Percentiles rank a stretch among this genome's conserved stretches.
Conservation (phyloP, 2,797 vertebrate species). For the Cyprinodon diabolis region DNA sequence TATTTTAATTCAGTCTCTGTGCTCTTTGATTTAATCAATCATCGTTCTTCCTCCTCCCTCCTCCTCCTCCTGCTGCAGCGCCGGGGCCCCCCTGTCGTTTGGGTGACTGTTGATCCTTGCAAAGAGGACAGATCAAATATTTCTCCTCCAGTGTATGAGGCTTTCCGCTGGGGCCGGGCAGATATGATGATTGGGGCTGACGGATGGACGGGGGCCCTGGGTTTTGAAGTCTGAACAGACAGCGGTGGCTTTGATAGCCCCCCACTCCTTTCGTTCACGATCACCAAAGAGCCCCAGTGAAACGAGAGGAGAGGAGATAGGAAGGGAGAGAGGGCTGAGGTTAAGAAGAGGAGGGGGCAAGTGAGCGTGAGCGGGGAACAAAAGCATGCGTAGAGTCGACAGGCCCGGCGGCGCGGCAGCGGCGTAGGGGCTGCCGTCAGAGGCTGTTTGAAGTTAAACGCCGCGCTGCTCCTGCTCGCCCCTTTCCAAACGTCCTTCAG, state of each 20-base stretch:
- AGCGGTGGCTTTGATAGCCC: conserved; percentile 83
- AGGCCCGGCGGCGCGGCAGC: conserved; percentile 60
- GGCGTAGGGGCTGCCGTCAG: conserved; percentile 71
- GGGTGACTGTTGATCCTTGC: conserved; percentile 82
- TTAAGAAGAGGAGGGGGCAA: conserved; percentile 47
- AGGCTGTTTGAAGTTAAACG: conserved; percentile 79
- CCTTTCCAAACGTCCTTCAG: conserved; percentile 45
- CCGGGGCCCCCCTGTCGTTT: conserved; percentile 58
- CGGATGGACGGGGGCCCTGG: conserved; percentile 72
- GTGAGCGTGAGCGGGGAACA: conserved; percentile 71
- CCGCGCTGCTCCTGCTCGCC: conserved; percentile 43
- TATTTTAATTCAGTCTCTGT: conserved; percentile 17
- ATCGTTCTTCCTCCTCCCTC: conserved; percentile 32
- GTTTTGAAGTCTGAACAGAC: conserved; percentile 85
- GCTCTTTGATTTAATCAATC: conserved; percentile 34
- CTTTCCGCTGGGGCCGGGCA: conserved; percentile 73
- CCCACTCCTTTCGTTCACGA: conserved; percentile 68
- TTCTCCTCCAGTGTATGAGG: conserved; percentile 77
- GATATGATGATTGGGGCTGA: conserved; percentile 82
- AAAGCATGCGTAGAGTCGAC: conserved; percentile 83
- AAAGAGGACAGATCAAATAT: conserved; percentile 86
- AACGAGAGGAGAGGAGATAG: conserved; percentile 54
- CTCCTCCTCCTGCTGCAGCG: conserved; percentile 14
- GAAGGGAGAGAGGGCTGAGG: conserved; percentile 47
- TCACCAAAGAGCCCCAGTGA: conserved; percentile 80